Conservation (phyloP, 2,797 vertebrate species). For the Ctenopoma multispine region DNA sequence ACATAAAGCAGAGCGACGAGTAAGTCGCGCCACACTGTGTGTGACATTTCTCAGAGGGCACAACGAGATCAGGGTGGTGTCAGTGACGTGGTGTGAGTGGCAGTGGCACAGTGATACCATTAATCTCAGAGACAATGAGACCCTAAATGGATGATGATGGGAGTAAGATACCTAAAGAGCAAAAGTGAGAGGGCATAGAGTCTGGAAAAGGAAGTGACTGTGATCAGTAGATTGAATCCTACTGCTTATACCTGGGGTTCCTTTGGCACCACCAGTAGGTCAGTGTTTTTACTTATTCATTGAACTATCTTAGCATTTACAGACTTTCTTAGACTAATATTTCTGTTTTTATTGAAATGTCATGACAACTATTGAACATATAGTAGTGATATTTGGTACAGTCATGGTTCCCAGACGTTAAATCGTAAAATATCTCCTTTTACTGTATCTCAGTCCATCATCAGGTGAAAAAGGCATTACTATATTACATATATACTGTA, state of each 20-base stretch:
- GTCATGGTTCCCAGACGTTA: background rate
- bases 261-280: background rate
- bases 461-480: background rate
- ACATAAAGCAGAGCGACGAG: conserved; percentile 26
- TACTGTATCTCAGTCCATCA: background rate
- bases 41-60: conserved; percentile 58
- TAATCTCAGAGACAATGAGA: conserved; percentile 56
- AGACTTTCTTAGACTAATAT: too few species aligned
- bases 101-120: conserved; percentile 57
- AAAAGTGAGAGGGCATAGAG: conserved; percentile 12
- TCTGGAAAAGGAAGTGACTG: background rate
- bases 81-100: conserved; percentile 49
- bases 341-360: background rate
- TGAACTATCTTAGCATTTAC: background rate
- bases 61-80: background rate
- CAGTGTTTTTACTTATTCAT: background rate
- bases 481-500: background rate
- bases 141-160: conserved; percentile 40
- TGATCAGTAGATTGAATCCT: conserved; percentile 35
- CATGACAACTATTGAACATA: background rate
- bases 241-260: conserved; percentile 1
- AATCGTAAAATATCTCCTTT: background rate
- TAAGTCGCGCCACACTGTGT: conserved; percentile 73
- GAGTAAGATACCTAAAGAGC: conserved; percentile 25
- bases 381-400: too few species aligned